These are phyloP conservation scores for Hemicentrotus pulcherrimus DNA, from an alignment of 35 echinoderm and acorn worm species.

Conservation along the genomic window DNA sequence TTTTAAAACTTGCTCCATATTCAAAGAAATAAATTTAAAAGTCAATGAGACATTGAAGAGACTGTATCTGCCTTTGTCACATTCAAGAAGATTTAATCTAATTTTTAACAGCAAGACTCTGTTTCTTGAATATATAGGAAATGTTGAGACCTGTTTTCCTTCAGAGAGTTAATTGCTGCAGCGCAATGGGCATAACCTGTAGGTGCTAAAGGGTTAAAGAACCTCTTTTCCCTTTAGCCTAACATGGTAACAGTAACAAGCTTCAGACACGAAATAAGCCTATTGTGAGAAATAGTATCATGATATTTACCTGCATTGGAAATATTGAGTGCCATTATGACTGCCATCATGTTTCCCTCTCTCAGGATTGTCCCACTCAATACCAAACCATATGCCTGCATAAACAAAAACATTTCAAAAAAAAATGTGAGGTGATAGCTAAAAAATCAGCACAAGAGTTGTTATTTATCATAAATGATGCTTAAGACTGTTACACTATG, in stretches of 20 bases:
- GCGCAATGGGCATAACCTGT: background rate
- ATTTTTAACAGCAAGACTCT: background rate
- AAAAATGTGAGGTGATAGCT: background rate
- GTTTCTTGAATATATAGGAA: too few relatives aligned
- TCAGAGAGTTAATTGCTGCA: background rate
- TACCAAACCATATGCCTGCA: constrained; percentile 86
- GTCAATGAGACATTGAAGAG: background rate
- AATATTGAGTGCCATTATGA: constrained; percentile 78
- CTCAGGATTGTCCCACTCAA: constrained; percentile 91
- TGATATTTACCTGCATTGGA: constrained; percentile 71
- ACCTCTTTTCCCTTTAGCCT: background rate
- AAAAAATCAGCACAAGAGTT: background rate
- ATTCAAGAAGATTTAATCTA: background rate
- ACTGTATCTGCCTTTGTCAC: background rate
- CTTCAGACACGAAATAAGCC: background rate
- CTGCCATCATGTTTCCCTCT: constrained; percentile 95
- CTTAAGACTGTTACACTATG: background rate
- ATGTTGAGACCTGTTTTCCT: too few relatives aligned
- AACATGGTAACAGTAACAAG: background rate
- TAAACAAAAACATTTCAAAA: background rate
- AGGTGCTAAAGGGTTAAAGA: background rate
- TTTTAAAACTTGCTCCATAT: background rate
- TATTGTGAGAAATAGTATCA: background rate
- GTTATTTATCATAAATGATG: background rate
- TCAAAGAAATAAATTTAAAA: background rate